Conservation (phyloP, 2,797 vertebrate species). For the Danio jaintianensis region DNA sequence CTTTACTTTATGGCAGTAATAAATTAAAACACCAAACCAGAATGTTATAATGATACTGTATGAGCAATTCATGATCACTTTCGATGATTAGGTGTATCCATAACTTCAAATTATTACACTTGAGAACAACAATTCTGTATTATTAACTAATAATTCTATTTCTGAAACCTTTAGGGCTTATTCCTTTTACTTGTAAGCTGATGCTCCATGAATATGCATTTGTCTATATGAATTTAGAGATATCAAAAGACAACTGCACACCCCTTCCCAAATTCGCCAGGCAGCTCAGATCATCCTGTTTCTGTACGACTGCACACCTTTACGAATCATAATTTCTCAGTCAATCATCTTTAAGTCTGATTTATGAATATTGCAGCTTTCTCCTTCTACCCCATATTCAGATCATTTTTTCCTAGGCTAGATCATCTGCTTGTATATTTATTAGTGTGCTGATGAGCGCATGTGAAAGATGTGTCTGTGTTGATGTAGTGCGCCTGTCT, state of each 20-base stretch:
- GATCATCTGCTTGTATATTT: slow-evolving; percentile 4
- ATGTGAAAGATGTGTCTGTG: slow-evolving; percentile 17
- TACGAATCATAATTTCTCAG: neutral
- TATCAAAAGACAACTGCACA: neutral
- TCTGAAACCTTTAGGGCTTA: too few relatives aligned
- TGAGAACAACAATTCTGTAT: neutral
- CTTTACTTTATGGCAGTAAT: too few relatives aligned
- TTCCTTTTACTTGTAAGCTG: neutral
- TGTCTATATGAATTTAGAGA: neutral
- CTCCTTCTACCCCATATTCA: neutral
- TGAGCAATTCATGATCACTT: neutral
- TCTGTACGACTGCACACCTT: neutral
- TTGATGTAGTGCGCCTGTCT: slow-evolving; percentile 48
- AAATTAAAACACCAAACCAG: too few relatives aligned
- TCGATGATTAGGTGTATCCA: neutral
- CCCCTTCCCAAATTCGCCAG: neutral
- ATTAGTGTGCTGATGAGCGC: slow-evolving; percentile 21
- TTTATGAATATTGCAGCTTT: neutral
- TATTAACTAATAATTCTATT: neutral
- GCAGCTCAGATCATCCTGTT: neutral
- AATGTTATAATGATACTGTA: too few relatives aligned
- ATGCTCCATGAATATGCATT: neutral
- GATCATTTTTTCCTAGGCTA: neutral
- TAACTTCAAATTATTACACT: neutral
- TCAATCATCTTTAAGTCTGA: neutral